Conservation (phyloP, 1,140 invertebrate genomes). For the Dendrolimus kikuchii region DNA sequence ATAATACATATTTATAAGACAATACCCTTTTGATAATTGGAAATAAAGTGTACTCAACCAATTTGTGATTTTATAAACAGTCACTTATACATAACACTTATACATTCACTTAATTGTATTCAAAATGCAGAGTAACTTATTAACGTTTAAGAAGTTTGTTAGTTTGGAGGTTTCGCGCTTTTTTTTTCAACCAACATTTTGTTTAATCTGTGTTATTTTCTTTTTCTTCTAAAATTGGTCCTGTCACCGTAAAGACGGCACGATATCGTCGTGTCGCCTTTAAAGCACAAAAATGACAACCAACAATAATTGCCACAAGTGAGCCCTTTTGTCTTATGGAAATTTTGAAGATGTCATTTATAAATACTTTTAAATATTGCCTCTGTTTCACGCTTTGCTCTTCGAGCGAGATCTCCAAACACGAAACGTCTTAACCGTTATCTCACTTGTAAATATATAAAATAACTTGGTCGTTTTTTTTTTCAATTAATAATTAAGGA, state of each 20-base stretch:
- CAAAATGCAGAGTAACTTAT: too few relatives aligned
- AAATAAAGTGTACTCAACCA: too few relatives aligned
- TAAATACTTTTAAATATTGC: slow-evolving; percentile 3
- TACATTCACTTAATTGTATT: too few relatives aligned
- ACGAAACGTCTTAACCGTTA: not conserved
- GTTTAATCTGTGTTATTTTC: not conserved
- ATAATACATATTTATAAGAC: not conserved
- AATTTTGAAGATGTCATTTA: slow-evolving; percentile 35
- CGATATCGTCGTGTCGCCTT: slow-evolving; percentile 16
- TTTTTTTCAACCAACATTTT: not conserved
- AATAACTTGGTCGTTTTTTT: slow-evolving; percentile 29
- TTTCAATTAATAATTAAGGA: slow-evolving; percentile 5
- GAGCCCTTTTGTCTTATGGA: slow-evolving; percentile 42
- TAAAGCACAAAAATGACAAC: slow-evolving; percentile 39
- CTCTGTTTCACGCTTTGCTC: not conserved
- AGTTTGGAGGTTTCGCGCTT: too few relatives aligned
- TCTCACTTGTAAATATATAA: slow-evolving; percentile 34
- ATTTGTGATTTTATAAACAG: too few relatives aligned
- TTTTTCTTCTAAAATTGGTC: slow-evolving; percentile 17
- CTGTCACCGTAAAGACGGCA: slow-evolving; percentile 17
- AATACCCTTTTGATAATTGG: too few relatives aligned
- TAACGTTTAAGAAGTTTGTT: too few relatives aligned
- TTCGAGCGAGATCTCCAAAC: too few relatives aligned
- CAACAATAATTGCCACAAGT: slow-evolving; percentile 31
- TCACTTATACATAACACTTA: too few relatives aligned